phyloP scores from a whole-genome alignment of 2,113 vertebrate genomes.

The Scartelaos histophorus region DNA sequence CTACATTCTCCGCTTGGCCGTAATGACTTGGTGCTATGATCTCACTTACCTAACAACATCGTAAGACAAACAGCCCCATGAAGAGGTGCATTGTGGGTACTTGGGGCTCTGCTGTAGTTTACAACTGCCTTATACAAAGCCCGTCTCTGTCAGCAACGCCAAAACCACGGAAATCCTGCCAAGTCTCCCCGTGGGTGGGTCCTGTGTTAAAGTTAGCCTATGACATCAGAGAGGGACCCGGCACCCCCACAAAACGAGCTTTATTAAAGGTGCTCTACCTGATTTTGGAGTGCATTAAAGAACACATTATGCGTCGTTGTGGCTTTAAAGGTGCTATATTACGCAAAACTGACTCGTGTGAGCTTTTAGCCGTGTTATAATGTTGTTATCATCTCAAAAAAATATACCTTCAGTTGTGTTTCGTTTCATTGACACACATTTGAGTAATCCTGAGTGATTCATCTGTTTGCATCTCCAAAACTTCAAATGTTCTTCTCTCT shows the following conservation, averaged over 20 bases:
- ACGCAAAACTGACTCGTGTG: too few relatives aligned
- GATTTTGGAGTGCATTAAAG: too few relatives aligned
- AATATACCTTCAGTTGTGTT: too few relatives aligned
- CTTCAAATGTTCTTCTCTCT: too few relatives aligned
- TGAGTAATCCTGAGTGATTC: too few relatives aligned
- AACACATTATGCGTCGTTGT: too few relatives aligned
- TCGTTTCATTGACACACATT: too few relatives aligned
- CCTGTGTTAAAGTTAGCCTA: conserved; percentile 65
- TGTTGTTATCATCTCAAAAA: too few relatives aligned
- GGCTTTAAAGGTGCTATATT: too few relatives aligned
- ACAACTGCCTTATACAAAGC: conserved; percentile 63
- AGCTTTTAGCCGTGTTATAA: too few relatives aligned
- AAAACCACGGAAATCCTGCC: conserved; percentile 52
- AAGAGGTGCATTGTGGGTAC: conserved; percentile 68
- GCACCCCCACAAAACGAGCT: conserved; percentile 13
- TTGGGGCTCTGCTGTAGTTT: conserved; percentile 53
- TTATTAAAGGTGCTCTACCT: not conserved
- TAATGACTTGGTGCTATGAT: conserved; percentile 44
- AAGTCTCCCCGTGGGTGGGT: conserved; percentile 54
- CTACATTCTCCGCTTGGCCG: conserved; percentile 13
- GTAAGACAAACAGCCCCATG: conserved; percentile 63
- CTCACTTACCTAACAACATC: conserved; percentile 47
- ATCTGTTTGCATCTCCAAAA: too few relatives aligned
- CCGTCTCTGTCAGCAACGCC: conserved; percentile 51
- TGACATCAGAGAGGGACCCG: conserved; percentile 60